Evolutionary conservation across 2,888 invertebrate species (phyloP), one percentile per base, ranked within the genome.

Genomic region (Rhimphoctona megacephalus): DNA sequence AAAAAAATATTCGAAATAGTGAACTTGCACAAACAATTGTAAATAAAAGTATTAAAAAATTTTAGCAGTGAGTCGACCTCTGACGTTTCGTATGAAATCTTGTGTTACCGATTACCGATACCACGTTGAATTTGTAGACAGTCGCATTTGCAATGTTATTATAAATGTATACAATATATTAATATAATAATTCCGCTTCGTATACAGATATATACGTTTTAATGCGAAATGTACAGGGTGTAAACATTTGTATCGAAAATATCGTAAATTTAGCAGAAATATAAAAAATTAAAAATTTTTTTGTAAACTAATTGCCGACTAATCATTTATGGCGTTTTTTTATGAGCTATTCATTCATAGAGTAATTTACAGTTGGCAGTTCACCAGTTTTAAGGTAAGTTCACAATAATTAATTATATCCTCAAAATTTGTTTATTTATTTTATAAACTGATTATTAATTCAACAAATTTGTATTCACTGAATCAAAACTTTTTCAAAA

Each of bases 191-290:
- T 57, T 36, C 43, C 70, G 46, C 70, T 46, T 43, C 70, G 70
- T 46, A 70, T 70, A 39, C 36, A 70, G 14, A 70, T 8, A 70
- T 70, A 46, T 70, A 67, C 61, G 30, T 30, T 61, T 25, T 61
- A 61, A 61, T 33, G 77, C 76, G 83, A 84, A 89, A 89, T 91
- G 90, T 91, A 92, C 90, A 91, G 92, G 90, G 89, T 91, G 90
- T 92, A 91, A 89, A 92, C 90, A 90, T 92, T 92, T 92, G 90
- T 92, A 91, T 90, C 91, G 91, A 92, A 89, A 89, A 79, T 89
- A 89, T 85, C 86, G 86, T 87, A 82, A 81, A 81, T 86, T 72
- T 86, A 83, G 87, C 85, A 87, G 77, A 80, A 85, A 86, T 43
- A 69, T 52, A 67, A 74, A 57, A 57, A 57, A 82, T 52, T 46